These are phyloP conservation scores for Rhinogobio ventralis DNA, from an alignment of 2,797 vertebrate genomes.

Conservation along the genomic window DNA sequence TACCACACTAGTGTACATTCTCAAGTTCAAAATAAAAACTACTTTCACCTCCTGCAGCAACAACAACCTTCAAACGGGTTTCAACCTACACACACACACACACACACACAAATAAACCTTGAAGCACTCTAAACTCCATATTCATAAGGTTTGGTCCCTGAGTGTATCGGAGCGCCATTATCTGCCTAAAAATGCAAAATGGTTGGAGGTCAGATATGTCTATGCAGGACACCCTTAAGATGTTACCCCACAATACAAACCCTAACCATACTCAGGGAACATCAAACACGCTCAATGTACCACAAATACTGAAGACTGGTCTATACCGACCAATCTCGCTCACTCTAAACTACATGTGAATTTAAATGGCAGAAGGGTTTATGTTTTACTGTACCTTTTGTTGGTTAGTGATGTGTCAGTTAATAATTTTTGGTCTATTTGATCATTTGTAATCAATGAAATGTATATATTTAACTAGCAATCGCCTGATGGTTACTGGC, in stretches of 20 bases:
- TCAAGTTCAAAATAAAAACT: conserved; percentile 58
- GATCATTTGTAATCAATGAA: neutral
- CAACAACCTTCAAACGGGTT: conserved; percentile 57
- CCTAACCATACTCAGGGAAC: conserved; percentile 20
- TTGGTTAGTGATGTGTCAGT: neutral
- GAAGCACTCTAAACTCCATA: conserved; percentile 76
- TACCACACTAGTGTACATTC: conserved; percentile 54
- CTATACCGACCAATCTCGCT: neutral
- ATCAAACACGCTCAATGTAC: conserved; percentile 11
- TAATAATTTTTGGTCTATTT: neutral
- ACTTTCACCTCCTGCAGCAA: conserved; percentile 55
- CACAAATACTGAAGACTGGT: neutral
- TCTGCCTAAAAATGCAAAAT: conserved; percentile 67
- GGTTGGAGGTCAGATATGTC: conserved; percentile 68
- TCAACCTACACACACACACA: conserved; percentile 44
- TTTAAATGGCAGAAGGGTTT: neutral
- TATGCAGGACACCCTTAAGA: conserved; percentile 37
- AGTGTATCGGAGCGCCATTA: conserved; percentile 67
- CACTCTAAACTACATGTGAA: neutral
- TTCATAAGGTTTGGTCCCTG: conserved; percentile 74
- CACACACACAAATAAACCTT: conserved; percentile 67
- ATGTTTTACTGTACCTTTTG: neutral
- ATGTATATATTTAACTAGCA: neutral
- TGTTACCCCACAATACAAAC: conserved; percentile 37
- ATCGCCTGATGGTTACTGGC: neutral